Evolutionary conservation across 2,113 vertebrate species (phyloP), one percentile per base, ranked within the genome.

Genomic region (Brevimyrus niger): DNA sequence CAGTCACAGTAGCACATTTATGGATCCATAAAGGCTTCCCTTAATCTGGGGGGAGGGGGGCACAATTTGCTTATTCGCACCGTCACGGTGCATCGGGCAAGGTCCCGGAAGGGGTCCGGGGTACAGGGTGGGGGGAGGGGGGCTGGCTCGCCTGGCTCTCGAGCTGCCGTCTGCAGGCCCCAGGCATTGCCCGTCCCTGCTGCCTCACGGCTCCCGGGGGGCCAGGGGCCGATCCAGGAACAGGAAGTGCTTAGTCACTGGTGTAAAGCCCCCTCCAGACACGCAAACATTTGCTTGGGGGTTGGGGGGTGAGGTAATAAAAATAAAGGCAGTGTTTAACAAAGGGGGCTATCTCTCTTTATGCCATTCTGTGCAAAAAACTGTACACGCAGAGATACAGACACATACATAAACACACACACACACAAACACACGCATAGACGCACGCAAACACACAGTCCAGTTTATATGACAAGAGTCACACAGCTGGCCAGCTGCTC

Each of bases 1-100:
- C 90, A 92, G 88, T 92, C 87, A 92, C 88, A 93, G 87, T 58
- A 89, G 4, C 51, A 91, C 88, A 91, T 92, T 90, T 90, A 89
- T 92, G 90, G 21, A 90, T 93, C 86, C 89, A 85, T 31, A 31
- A 90, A 91, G 87, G 19, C 88, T 88, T 65, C 15, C 86, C 80
- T 91, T 91, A 88, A 89, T 88, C 89, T 91, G 87, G 58, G 53
- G 89, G 44, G 11, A 61, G 8, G 61, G 58, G 58, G 61, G n/a
- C 47, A 51, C 84, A 89, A 88, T 89, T 48, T 27, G 27, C 89
- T 86, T 92, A 90, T 90, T 91, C 58, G 88, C 89, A 88, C 86
- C 76, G 89, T 92, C 86, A 89, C 80, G 21, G 42, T 83, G 44
- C 55, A 90, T 50, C 38, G 10, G 76, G 65, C 50, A 21, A 11